Evolutionary conservation across 1,140 invertebrate genomes (phyloP), one percentile per base, ranked within the genome.

Genomic region (Spodoptera frugiperda): DNA sequence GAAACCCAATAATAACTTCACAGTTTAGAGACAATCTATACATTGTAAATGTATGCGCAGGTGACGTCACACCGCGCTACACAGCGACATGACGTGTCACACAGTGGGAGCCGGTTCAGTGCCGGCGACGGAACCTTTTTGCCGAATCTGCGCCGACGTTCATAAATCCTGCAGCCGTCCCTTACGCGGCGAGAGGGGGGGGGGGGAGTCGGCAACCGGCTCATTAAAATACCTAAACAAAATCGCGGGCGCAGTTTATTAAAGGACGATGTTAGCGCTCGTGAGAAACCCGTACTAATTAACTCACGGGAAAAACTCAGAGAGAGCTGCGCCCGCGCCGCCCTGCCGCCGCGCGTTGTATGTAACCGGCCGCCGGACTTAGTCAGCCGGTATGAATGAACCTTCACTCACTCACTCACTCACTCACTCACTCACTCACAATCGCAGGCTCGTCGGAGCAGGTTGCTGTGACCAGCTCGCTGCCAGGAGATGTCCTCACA

Each of bases 231-330:
- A 65, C 78, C 78, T 71, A 63, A 76, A 71, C 78, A 67, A 54
- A 79, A 59, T 76, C 73, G 55, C 71, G 53, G 55, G 55, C 59
- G 71, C 54, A 65, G 61, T 78, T 76, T 77, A 76, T 77, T 77
- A 82, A 76, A 75, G 67, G 61, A 53, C 65, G 72, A 55, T 59
- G 63, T 46, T 57, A 55, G 53, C 65, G 72, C 65, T 72, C 79
- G 79, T 78, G 79, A 78, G 79, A 78, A 81, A 78, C 78, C 70
- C 46, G 59, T 44, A 71, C 79, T 80, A 80, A 80, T 78, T 80
- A 80, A 78, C 68, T 49, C 17, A 55, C 17, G 30, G 59, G 73
- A 78, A 78, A 75, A 75, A 57, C 48, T 39, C 25, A 46, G 53
- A 51, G 21, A 39, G 14, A n/a, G 21, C 25, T 30, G 55, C 57